Evolutionary conservation across 2,888 invertebrate species (phyloP), one percentile per base, ranked within the genome.

Genomic region (Spialia ferax): DNA sequence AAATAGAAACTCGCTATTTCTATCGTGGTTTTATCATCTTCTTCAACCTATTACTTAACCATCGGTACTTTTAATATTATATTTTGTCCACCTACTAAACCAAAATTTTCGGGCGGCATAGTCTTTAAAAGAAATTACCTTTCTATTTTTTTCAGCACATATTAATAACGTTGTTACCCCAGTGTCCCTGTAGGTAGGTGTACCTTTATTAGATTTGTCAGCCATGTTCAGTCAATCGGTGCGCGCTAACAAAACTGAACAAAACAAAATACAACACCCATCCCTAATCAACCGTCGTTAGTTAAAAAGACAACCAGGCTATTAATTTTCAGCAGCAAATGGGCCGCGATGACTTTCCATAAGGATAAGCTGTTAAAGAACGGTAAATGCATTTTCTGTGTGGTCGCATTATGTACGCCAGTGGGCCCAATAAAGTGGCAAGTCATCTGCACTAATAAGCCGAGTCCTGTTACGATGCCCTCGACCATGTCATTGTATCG

Each of bases 401-500:
- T 74, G 81, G 78, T 79, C 79, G 75, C 70, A 73, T 77, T 76
- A 78, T 76, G 75, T 74, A 76, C 75, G 69, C 73, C 76, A 69
- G 79, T 75, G 77, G 77, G 76, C 72, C 78, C 77, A 79, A 79
- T 83, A 83, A 84, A 84, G 78, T 74, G 77, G 79, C 87, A 84
- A 89, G 89, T 90, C 90, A 90, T 88, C 82, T 82, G 81, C 78
- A 80, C 79, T 89, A 88, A 90, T 86, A 81, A 82, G 75, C 71
- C 66, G 60, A 75, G 77, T 87, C 84, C 82, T 81, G 82, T 88
- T 88, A 85, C 84, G 79, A 77, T 70, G 77, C 69, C 72, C 74
- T 55, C 26, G n/a, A 54, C 32, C 74, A 73, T 77, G 74, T 77
- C 79, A 80, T 77, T 77, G 74, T 76, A 70, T 73, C 64, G 61